phyloP scores from a whole-genome alignment of 2,113 vertebrate species.

The Gobio gobio region DNA sequence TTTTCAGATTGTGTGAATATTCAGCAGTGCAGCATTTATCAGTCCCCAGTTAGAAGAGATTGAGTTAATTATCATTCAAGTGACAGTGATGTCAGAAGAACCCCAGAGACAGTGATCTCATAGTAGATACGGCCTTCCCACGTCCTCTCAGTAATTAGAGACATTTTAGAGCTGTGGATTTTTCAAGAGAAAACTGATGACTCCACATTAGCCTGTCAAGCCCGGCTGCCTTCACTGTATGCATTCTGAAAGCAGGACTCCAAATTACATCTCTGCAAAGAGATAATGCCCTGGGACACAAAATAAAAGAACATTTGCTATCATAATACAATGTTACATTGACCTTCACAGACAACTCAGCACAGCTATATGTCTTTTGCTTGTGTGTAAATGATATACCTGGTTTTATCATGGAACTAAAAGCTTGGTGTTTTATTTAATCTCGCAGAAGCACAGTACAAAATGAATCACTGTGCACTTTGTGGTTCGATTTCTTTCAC shows the following conservation, averaged over 20 bases:
- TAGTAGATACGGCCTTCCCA: not conserved
- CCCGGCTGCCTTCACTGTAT: not conserved
- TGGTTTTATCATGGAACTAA: not conserved
- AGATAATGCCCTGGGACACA: not conserved
- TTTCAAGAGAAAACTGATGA: conserved; percentile 39
- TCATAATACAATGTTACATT: not conserved
- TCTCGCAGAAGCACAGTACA: conserved; percentile 3
- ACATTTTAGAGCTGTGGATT: conserved; percentile 27
- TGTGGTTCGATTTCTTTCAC: conserved; percentile 29
- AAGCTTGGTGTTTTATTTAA: conserved; percentile 28
- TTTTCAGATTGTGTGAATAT: not conserved
- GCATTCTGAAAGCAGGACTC: not conserved
- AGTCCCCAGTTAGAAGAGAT: not conserved
- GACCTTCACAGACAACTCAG: not conserved
- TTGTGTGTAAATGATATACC: conserved; percentile 1
- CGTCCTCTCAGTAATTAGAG: not conserved
- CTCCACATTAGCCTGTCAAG: not conserved
- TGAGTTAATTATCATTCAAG: conserved; percentile 20
- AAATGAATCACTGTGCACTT: conserved; percentile 14
- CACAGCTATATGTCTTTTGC: conserved; percentile 8
- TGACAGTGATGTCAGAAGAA: not conserved
- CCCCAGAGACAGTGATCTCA: not conserved
- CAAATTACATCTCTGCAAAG: not conserved
- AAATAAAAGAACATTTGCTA: not conserved
- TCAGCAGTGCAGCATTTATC: not conserved